phyloP scores from a whole-genome alignment of 2,888 invertebrate species.

The Dichetophora obliterata region DNA sequence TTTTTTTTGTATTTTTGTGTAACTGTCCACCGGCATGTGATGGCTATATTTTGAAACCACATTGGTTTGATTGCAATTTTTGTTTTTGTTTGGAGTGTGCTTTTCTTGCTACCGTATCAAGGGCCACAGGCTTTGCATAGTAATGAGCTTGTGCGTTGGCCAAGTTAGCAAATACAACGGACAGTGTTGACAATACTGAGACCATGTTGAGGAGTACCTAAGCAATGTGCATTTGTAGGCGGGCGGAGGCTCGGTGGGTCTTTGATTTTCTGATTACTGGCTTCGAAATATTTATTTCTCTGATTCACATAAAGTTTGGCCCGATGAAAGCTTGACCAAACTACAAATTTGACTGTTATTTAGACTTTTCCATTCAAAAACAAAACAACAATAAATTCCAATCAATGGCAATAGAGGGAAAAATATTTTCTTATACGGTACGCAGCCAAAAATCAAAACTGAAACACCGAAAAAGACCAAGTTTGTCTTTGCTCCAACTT shows the following conservation, averaged over 20 bases:
- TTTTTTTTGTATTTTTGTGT: background rate
- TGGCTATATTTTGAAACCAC: background rate
- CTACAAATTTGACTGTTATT: constrained; percentile 35
- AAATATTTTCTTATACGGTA: constrained; percentile 16
- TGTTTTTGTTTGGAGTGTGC: background rate
- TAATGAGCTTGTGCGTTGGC: constrained; percentile 19
- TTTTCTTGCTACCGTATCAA: background rate
- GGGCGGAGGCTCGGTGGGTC: background rate
- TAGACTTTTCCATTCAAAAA: constrained; percentile 25
- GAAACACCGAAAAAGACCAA: no score
- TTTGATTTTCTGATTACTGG: constrained; percentile 54
- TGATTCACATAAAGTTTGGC: background rate
- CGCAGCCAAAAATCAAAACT: background rate
- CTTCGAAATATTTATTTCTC: background rate
- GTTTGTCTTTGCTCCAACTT: background rate
- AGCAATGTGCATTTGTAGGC: background rate
- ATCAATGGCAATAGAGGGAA: background rate
- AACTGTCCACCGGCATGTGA: background rate
- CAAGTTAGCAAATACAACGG: background rate
- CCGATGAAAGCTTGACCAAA: constrained; percentile 54
- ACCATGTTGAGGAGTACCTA: background rate
- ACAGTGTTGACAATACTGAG: constrained; percentile 15
- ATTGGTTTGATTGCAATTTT: constrained; percentile 16
- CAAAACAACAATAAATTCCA: background rate
- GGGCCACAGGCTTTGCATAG: constrained; percentile 27